These are phyloP conservation scores for Liasis olivaceus DNA, from an alignment of 2,797 vertebrate species.

Conservation along the genomic window DNA sequence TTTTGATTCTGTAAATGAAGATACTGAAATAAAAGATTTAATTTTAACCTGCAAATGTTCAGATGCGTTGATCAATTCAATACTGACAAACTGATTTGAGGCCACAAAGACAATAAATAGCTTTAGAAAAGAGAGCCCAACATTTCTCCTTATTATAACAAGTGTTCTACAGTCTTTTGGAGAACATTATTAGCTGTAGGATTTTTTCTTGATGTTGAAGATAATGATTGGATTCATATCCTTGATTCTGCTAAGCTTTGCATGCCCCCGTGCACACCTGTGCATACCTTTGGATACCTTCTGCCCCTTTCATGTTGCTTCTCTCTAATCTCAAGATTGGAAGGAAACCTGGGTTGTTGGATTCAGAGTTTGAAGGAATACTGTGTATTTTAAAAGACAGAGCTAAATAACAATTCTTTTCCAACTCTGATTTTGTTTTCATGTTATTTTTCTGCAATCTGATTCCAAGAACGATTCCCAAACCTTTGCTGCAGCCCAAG, in stretches of 20 bases:
- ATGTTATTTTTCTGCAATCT: neutral
- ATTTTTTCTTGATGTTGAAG: neutral
- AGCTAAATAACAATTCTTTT: neutral
- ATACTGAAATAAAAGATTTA: neutral
- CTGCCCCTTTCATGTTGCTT: neutral
- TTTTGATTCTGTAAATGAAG: neutral
- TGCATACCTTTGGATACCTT: neutral
- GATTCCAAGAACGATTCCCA: neutral
- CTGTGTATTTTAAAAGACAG: neutral
- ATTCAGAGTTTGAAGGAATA: neutral
- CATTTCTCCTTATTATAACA: neutral
- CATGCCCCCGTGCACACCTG: neutral
- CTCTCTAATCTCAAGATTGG: neutral
- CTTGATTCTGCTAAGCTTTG: neutral
- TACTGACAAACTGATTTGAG: neutral
- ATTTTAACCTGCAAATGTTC: neutral
- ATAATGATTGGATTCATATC: neutral
- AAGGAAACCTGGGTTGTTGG: neutral
- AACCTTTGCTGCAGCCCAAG: neutral
- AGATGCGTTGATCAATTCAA: neutral
- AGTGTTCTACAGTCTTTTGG: neutral
- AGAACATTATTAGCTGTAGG: neutral
- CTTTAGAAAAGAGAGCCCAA: neutral
- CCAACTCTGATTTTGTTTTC: neutral
- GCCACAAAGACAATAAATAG: neutral